Percentiles rank a stretch among this genome's conserved stretches.
Evolutionary conservation across 2,888 invertebrate species (phyloP).

Genomic region (Hydriomena furcata): DNA sequence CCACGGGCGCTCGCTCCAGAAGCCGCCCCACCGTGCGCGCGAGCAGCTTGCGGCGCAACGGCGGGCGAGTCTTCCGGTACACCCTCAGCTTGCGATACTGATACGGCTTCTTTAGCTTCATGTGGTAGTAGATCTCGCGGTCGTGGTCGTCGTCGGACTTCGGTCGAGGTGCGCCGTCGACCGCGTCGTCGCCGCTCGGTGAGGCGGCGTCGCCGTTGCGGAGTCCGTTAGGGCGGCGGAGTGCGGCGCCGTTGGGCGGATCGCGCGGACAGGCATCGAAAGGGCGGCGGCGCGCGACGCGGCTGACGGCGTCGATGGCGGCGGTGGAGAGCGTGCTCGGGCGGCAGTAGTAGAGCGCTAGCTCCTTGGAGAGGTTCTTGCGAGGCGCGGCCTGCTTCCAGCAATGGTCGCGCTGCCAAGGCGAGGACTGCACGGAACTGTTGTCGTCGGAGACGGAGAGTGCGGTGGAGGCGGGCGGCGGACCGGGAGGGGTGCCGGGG

Average conservation of each 20-base stretch:
- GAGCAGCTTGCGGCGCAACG: constrained; percentile 62
- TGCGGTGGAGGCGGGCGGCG: constrained; percentile 86
- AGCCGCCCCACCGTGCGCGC: constrained; percentile 62
- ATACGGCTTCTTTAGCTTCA: constrained; percentile 80
- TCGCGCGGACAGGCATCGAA: constrained; percentile 71
- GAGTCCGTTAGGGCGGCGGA: constrained; percentile 51
- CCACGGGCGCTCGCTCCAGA: constrained; percentile 64
- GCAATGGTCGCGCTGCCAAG: constrained; percentile 95
- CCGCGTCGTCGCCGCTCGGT: constrained; percentile 56
- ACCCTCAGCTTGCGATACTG: constrained; percentile 78
- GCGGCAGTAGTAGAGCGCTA: constrained; percentile 88
- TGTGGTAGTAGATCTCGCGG: constrained; percentile 73
- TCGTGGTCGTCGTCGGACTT: constrained; percentile 62
- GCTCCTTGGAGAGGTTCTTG: constrained; percentile 88
- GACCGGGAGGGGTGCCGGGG: constrained; percentile 76
- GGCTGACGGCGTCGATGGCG: constrained; percentile 68
- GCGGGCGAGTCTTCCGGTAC: constrained; percentile 71
- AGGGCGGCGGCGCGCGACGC: constrained; percentile 87
- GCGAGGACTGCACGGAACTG: constrained; percentile 94
- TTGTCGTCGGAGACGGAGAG: constrained; percentile 96
- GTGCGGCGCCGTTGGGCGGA: constrained; percentile 48
- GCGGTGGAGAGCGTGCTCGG: constrained; percentile 77
- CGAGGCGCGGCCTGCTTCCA: constrained; percentile 93
- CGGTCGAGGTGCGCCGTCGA: constrained; percentile 52
- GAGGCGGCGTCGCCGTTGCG: constrained; percentile 60